Conservation (phyloP, 2,113 vertebrate species). For the Varanus salvator region DNA sequence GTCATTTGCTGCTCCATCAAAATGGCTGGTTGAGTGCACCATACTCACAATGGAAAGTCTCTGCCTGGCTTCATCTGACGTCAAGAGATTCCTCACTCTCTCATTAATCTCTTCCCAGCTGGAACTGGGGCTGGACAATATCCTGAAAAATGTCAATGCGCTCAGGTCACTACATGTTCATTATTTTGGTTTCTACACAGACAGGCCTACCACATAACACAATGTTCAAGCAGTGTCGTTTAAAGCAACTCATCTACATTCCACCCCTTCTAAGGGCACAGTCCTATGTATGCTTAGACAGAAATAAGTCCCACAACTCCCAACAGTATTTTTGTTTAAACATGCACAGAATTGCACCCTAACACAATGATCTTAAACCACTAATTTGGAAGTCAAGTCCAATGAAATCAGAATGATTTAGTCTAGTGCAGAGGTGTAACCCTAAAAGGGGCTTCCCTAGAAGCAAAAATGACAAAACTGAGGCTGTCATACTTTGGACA, state of each 20-base stretch:
- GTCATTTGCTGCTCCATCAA: neutral
- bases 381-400: neutral
- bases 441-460: too few species aligned
- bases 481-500: too few species aligned
- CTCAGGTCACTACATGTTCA: neutral
- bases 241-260: neutral
- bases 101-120: constrained; percentile 82
- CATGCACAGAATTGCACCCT: too few species aligned
- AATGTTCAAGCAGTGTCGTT: neutral
- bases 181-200: neutral
- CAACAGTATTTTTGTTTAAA: too few species aligned
- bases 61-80: constrained; percentile 74
- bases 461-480: too few species aligned
- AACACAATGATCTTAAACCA: neutral
- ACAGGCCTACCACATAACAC: neutral
- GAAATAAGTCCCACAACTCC: too few species aligned
- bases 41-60: constrained; percentile 53
- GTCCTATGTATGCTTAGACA: too few species aligned
- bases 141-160: constrained; percentile 41
- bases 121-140: constrained; percentile 21
- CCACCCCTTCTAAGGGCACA: too few species aligned
- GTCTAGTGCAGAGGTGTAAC: neutral
- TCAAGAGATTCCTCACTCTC: constrained; percentile 77
- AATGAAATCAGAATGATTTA: neutral
- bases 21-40: neutral